Conservation (phyloP, 2,888 invertebrate species). For the Leptinotarsa juncta region DNA sequence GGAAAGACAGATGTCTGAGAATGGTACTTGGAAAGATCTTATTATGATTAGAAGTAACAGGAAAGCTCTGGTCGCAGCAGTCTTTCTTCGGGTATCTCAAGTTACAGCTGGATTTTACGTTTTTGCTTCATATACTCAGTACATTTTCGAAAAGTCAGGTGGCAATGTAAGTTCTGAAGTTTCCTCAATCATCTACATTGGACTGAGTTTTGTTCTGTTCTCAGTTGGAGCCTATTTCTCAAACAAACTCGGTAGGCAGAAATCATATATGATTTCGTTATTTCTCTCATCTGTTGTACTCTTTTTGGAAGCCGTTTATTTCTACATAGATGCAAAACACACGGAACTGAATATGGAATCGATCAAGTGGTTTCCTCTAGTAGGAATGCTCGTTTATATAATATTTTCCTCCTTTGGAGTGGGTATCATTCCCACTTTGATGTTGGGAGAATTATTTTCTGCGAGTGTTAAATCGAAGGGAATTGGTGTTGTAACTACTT, state of each 20-base stretch:
- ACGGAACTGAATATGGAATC: constrained; percentile 44
- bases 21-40: constrained; percentile 53
- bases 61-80: constrained; percentile 51
- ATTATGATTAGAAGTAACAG: constrained; percentile 50
- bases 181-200: constrained; percentile 47
- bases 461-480: constrained; percentile 56
- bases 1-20: constrained; percentile 52
- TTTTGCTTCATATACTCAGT: constrained; percentile 53
- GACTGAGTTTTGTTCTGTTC: constrained; percentile 39
- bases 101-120: constrained; percentile 52
- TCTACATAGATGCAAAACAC: constrained; percentile 47
- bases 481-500: constrained; percentile 36
- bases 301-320: constrained; percentile 49
- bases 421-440: constrained; percentile 54
- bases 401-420: constrained; percentile 51
- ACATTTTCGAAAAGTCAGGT: constrained; percentile 56
- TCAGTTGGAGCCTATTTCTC: constrained; percentile 45
- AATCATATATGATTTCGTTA: constrained; percentile 50
- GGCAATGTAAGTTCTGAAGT: constrained; percentile 52
- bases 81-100: constrained; percentile 52
- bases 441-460: constrained; percentile 58
- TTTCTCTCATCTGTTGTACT: constrained; percentile 47
- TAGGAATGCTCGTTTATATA: constrained; percentile 55
- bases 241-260: constrained; percentile 51
- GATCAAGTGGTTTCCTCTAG: constrained; percentile 55